These are phyloP conservation scores for Formica aserva DNA, from an alignment of 2,888 invertebrate species.

Conservation along the genomic window DNA sequence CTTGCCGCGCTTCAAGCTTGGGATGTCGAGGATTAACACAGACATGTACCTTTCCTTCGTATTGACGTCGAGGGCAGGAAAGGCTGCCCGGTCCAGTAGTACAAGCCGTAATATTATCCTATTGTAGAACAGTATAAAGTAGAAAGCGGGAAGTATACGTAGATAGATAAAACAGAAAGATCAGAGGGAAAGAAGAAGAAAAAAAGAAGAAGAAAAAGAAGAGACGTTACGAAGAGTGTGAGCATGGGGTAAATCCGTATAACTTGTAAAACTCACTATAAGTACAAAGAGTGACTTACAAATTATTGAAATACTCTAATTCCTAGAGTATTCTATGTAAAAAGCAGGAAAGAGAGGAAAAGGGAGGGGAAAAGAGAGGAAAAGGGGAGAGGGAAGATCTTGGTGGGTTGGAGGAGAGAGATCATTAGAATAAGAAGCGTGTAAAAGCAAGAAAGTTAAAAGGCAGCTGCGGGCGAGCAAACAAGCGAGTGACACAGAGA, in stretches of 20 bases:
- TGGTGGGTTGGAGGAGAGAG: conserved; percentile 41
- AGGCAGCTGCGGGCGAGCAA: conserved; percentile 79
- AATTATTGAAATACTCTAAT: background rate
- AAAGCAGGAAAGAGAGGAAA: background rate
- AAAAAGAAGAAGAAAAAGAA: conserved; percentile 2
- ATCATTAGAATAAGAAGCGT: conserved; percentile 73
- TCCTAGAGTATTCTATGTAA: background rate
- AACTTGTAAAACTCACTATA: conserved; percentile 12
- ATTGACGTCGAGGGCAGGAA: conserved; percentile 48
- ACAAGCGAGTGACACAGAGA: conserved; percentile 79
- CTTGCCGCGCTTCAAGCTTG: conserved; percentile 48
- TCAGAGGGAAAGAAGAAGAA: conserved; percentile 24
- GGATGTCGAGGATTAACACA: conserved; percentile 47
- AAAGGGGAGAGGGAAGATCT: conserved; percentile 78
- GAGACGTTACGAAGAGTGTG: conserved; percentile 10
- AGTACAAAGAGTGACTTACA: conserved; percentile 11
- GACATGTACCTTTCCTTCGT: conserved; percentile 53
- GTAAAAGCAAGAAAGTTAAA: conserved; percentile 86
- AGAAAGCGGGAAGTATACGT: conserved; percentile 54
- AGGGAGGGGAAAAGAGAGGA: conserved; percentile 56
- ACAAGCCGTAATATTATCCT: conserved; percentile 55
- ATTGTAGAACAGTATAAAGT: conserved; percentile 53
- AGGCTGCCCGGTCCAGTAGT: conserved; percentile 56
- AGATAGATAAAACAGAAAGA: conserved; percentile 48
- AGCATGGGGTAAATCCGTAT: background rate